These are phyloP conservation scores for Pteruthius melanotis DNA, from an alignment of 2,113 vertebrate species.

Conservation along the genomic window DNA sequence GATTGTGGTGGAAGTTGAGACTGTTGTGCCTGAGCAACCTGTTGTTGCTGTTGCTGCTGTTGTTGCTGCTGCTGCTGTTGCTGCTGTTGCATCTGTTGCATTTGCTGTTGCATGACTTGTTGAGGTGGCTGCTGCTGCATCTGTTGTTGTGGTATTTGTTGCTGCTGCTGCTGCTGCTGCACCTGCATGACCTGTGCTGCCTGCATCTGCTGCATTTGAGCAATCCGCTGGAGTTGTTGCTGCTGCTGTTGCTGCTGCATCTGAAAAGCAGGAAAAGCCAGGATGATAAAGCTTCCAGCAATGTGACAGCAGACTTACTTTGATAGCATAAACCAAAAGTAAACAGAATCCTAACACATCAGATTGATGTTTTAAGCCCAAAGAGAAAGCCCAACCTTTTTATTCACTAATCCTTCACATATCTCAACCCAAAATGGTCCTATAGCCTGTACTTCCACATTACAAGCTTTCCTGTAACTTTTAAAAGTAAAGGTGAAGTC, in stretches of 20 bases:
- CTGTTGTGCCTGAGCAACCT: conserved; percentile 76
- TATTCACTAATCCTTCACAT: not conserved
- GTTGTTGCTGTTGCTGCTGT: conserved; percentile 74
- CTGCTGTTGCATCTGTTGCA: conserved; percentile 79
- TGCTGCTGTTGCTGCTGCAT: conserved; percentile 75
- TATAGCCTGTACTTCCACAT: not conserved
- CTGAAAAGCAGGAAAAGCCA: conserved; percentile 30
- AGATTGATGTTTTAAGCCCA: not conserved
- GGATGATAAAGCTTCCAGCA: not conserved
- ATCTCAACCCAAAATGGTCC: not conserved
- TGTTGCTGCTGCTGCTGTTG: conserved; percentile 74
- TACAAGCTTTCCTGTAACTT: not conserved
- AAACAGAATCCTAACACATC: not conserved
- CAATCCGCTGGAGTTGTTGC: conserved; percentile 74
- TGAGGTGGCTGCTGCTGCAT: conserved; percentile 75
- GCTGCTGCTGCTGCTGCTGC: conserved; percentile 75
- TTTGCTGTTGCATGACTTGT: conserved; percentile 75
- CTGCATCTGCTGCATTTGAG: conserved; percentile 79
- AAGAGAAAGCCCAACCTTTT: not conserved
- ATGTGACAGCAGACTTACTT: not conserved
- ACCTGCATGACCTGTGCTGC: conserved; percentile 70
- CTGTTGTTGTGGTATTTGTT: conserved; percentile 71
- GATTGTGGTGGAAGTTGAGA: conserved; percentile 71
- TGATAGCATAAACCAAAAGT: not conserved
- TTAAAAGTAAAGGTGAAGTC: not conserved